phyloP scores from a whole-genome alignment of 1,140 invertebrate species.

The Potamilus streckersoni region DNA sequence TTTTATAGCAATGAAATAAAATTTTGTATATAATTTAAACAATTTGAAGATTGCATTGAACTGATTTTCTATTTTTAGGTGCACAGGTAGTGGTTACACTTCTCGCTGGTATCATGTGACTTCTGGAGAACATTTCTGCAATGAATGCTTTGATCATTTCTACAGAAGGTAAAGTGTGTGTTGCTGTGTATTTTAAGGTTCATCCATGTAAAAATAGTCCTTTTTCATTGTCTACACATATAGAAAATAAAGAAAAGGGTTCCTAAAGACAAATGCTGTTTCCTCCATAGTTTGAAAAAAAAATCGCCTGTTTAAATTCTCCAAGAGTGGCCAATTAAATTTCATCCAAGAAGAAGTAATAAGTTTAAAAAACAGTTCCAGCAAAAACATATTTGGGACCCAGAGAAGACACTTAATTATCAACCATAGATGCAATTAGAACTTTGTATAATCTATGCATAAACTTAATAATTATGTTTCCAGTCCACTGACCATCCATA shows the following conservation, averaged over 20 bases:
- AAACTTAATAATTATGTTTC: too few species aligned
- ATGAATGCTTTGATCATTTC: slow-evolving; percentile 69
- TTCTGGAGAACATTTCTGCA: slow-evolving; percentile 69
- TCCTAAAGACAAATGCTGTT: background rate
- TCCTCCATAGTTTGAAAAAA: background rate
- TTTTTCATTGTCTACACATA: background rate
- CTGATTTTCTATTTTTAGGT: slow-evolving; percentile 43
- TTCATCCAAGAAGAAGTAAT: background rate
- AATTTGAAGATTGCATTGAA: too few species aligned
- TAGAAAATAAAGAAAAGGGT: background rate
- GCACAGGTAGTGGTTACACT: slow-evolving; percentile 64
- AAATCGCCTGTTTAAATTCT: background rate
- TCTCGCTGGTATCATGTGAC: slow-evolving; percentile 69
- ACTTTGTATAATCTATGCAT: background rate
- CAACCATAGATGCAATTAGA: background rate
- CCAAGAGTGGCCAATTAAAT: background rate
- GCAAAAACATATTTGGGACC: too few species aligned
- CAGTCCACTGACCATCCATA: too few species aligned
- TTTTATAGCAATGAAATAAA: too few species aligned
- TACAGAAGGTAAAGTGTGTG: slow-evolving; percentile 60
- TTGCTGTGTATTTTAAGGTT: too few species aligned
- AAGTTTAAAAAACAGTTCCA: too few species aligned
- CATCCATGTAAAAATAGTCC: background rate
- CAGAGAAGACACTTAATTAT: too few species aligned
- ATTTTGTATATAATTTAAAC: too few species aligned